phyloP scores from a whole-genome alignment of 2,113 vertebrate species.

The Syngnathoides biaculeatus region DNA sequence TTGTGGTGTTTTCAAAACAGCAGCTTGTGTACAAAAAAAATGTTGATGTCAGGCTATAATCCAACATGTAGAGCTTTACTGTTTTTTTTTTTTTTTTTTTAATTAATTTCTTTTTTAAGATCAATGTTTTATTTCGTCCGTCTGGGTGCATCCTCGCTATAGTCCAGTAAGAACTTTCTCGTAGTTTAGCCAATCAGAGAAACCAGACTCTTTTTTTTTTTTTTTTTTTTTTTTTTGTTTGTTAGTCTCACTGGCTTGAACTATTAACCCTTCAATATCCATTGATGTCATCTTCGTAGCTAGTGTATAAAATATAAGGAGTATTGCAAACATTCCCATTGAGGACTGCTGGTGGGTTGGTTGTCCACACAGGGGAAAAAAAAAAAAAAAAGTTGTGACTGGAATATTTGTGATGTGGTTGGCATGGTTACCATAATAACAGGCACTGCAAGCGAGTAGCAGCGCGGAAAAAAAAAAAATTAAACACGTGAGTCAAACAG shows the following conservation, averaged over 20 bases:
- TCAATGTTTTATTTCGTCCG: constrained; percentile 4
- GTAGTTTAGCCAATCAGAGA: constrained; percentile 41
- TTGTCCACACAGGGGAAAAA: not conserved
- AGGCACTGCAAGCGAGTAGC: no score
- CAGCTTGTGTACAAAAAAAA: constrained; percentile 57
- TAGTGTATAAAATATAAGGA: not conserved
- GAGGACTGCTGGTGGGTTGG: not conserved
- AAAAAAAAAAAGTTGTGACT: not conserved
- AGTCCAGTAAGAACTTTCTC: constrained; percentile 27
- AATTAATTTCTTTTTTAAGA: no score
- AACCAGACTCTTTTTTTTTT: not conserved
- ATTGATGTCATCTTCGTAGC: constrained; percentile 1
- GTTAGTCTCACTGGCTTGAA: constrained; percentile 28
- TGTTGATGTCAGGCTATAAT: constrained; percentile 58
- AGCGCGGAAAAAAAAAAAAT: not conserved
- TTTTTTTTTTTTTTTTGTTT: not conserved
- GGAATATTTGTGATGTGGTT: not conserved
- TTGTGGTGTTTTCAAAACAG: constrained; percentile 19
- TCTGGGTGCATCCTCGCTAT: constrained; percentile 28
- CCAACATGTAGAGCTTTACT: constrained; percentile 45
- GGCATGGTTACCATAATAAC: not conserved
- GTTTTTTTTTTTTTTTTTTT: constrained; percentile 29
- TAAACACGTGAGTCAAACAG: not conserved
- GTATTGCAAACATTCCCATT: not conserved
- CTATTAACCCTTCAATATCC: not conserved